Evolutionary conservation across 2,113 vertebrate species (phyloP).

Genomic region (Sula dactylatra): DNA sequence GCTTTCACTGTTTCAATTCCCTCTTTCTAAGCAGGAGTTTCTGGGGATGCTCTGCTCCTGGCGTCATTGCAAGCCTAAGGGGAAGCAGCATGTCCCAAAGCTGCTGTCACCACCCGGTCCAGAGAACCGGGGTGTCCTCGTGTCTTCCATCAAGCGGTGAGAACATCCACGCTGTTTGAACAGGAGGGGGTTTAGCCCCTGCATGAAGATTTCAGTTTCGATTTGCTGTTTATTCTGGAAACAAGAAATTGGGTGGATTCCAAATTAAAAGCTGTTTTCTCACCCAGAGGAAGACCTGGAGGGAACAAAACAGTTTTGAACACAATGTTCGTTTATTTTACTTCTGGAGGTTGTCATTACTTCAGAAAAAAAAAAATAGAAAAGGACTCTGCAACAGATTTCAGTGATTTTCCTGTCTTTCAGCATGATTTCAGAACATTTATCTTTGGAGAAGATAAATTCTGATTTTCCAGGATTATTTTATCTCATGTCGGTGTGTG

Average conservation of each 20-base stretch:
- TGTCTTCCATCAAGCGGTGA: background rate
- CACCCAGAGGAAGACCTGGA: background rate
- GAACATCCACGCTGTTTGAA: background rate
- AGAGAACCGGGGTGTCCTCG: background rate
- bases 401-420: background rate
- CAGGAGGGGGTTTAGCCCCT: background rate
- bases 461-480: background rate
- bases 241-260: background rate
- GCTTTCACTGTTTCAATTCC: background rate
- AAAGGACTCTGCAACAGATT: background rate
- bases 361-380: background rate
- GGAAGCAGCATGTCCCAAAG: background rate
- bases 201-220: background rate
- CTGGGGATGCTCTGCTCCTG: background rate
- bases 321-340: background rate
- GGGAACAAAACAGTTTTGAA: background rate
- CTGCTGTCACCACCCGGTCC: background rate
- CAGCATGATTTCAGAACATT: background rate
- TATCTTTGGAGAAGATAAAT: background rate
- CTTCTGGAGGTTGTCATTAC: background rate
- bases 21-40: background rate
- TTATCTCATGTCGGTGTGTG: fast-evolving
- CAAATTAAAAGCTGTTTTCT: background rate
- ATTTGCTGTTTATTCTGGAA: background rate
- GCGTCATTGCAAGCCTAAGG: background rate